Percentiles rank a stretch among this genome's conserved stretches.
Evolutionary conservation across 2,113 vertebrate genomes (phyloP).

Genomic region (Paramormyrops kingsleyae): DNA sequence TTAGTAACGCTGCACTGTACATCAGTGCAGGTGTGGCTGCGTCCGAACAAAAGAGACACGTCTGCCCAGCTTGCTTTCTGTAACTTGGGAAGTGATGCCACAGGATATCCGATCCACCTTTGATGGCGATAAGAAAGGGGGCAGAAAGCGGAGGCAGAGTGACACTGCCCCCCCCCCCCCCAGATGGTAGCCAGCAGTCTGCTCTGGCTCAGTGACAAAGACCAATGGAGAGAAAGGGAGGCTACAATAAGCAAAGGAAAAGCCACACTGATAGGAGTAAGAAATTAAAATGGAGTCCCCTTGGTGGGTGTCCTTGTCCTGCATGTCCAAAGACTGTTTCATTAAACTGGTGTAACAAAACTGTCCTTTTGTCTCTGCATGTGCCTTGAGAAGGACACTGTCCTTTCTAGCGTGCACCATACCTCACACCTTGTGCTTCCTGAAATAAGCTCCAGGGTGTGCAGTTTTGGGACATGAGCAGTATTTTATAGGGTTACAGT

Average conservation of each 20-base stretch:
- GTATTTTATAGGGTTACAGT: background rate
- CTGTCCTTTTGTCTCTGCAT: background rate
- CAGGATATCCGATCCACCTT: background rate
- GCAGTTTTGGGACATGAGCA: background rate
- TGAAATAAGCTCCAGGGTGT: background rate
- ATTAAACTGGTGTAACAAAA: background rate
- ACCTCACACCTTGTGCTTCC: background rate
- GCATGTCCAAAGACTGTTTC: background rate
- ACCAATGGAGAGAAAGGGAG: background rate
- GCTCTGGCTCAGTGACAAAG: background rate
- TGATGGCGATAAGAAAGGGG: background rate
- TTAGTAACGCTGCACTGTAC: background rate
- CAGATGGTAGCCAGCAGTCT: conserved; percentile 2
- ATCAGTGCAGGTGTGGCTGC: background rate
- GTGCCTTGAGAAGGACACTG: background rate
- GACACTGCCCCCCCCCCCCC: background rate
- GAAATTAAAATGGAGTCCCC: background rate
- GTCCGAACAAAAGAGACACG: background rate
- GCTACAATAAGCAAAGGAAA: background rate
- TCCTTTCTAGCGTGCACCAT: background rate
- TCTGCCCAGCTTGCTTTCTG: background rate
- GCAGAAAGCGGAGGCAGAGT: background rate
- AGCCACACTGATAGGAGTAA: background rate
- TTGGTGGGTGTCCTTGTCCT: background rate
- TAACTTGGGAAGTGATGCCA: background rate